A percentile compares a stretch with the other conserved stretches of the same genome.
These are phyloP conservation scores for Psophia crepitans DNA, from an alignment of 2,113 vertebrate species.

Conservation along the genomic window DNA sequence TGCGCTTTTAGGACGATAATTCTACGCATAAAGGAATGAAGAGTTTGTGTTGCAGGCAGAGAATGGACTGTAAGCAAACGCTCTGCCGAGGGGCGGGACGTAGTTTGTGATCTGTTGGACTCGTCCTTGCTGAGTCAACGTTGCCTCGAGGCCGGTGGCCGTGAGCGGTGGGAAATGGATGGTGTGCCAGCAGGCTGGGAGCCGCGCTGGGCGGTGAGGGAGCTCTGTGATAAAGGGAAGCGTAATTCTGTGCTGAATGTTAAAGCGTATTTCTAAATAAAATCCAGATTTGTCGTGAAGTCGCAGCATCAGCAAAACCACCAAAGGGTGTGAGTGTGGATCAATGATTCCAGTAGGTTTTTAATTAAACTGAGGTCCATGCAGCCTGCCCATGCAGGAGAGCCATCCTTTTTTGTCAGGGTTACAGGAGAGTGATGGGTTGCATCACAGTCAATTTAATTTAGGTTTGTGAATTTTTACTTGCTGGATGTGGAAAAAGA, in stretches of 20 bases:
- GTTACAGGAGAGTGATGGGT: not conserved
- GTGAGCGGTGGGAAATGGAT: fast-evolving
- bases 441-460: not conserved
- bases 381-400: not conserved
- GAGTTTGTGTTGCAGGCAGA: not conserved
- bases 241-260: not conserved
- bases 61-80: fast-evolving
- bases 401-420: not conserved
- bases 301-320: not conserved
- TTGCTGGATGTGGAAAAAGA: not conserved
- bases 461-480: not conserved
- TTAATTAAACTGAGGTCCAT: not conserved
- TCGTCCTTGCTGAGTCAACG: fast-evolving
- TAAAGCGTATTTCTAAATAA: not conserved
- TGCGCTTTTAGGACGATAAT: not conserved
- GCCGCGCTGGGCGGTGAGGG: fast-evolving
- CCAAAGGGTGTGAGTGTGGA: not conserved
- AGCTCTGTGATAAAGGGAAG: not conserved
- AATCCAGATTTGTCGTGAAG: not conserved
- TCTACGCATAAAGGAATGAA: not conserved
- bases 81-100: fast-evolving
- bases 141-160: not conserved
- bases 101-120: not conserved
- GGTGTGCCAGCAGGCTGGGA: not conserved
- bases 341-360: not conserved